Evolutionary conservation across 2,113 vertebrate genomes (phyloP).

Genomic region (Nestor notabilis): DNA sequence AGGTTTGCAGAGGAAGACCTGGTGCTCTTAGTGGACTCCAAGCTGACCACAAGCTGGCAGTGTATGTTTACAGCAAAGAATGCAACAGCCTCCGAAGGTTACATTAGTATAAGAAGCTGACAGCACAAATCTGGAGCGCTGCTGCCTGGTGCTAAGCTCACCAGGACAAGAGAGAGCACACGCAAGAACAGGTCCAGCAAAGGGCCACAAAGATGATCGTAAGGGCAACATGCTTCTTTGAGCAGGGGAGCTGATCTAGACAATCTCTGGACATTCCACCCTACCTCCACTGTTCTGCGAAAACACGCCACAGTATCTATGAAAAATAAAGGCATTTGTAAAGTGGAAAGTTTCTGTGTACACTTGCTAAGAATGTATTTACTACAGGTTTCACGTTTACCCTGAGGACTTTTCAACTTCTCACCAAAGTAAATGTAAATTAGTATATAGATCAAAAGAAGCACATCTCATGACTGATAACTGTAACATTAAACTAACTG

Average conservation of each 20-base stretch:
- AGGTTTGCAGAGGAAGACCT: not conserved
- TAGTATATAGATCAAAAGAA: not conserved
- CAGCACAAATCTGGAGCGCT: not conserved
- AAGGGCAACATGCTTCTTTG: not conserved
- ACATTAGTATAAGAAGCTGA: not conserved
- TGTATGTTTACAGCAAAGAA: not conserved
- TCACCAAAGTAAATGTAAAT: conserved; percentile 26
- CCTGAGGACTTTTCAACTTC: not conserved
- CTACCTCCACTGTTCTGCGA: not conserved
- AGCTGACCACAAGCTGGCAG: not conserved
- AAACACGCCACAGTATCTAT: not conserved
- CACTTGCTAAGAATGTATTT: conserved; percentile 17
- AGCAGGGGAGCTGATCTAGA: not conserved
- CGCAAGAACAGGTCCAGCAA: not conserved
- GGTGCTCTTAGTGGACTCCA: not conserved
- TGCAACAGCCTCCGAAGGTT: not conserved
- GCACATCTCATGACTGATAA: not conserved
- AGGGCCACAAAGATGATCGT: not conserved
- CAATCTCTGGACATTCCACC: not conserved
- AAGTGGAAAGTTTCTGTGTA: not conserved
- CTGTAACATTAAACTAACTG: not conserved
- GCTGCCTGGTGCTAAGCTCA: not conserved
- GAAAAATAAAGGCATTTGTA: conserved; percentile 14
- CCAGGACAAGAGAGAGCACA: not conserved
- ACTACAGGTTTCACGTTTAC: conserved; percentile 1